Evolutionary conservation across 1,140 invertebrate species (phyloP).

Genomic region (Drosophila ficusphila): DNA sequence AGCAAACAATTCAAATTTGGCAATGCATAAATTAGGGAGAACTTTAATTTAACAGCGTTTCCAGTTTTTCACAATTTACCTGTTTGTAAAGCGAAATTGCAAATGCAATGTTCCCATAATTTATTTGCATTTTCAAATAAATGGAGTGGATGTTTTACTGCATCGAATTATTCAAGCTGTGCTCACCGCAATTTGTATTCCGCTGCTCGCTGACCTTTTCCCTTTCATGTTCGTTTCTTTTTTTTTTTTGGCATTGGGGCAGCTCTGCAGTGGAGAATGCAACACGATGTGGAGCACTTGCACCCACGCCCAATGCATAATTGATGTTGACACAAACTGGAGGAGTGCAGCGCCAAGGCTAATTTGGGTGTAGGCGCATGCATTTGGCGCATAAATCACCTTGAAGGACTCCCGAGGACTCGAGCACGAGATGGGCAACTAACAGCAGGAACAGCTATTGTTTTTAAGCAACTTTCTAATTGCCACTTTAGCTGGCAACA

Average conservation of each 20-base stretch:
- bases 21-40: too few relatives aligned
- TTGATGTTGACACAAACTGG: constrained; percentile 70
- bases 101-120: neutral
- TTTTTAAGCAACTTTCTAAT: constrained; percentile 80
- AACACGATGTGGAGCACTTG: neutral
- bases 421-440: constrained; percentile 40
- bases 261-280: neutral
- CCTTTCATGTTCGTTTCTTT: neutral
- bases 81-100: neutral
- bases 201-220: constrained; percentile 42
- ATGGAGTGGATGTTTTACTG: neutral
- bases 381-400: constrained; percentile 72
- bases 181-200: constrained; percentile 25
- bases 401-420: constrained; percentile 46
- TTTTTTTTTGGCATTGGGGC: constrained; percentile 6
- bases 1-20: too few relatives aligned
- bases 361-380: constrained; percentile 69
- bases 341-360: constrained; percentile 73
- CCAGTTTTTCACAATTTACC: too few relatives aligned
- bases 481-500: constrained; percentile 67
- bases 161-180: constrained; percentile 6
- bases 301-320: constrained; percentile 53
- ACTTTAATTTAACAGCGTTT: too few relatives aligned
- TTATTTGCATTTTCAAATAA: neutral
- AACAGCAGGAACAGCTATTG: constrained; percentile 55